Conservation (phyloP, 2,113 vertebrate genomes). For the Stercorarius parasiticus region DNA sequence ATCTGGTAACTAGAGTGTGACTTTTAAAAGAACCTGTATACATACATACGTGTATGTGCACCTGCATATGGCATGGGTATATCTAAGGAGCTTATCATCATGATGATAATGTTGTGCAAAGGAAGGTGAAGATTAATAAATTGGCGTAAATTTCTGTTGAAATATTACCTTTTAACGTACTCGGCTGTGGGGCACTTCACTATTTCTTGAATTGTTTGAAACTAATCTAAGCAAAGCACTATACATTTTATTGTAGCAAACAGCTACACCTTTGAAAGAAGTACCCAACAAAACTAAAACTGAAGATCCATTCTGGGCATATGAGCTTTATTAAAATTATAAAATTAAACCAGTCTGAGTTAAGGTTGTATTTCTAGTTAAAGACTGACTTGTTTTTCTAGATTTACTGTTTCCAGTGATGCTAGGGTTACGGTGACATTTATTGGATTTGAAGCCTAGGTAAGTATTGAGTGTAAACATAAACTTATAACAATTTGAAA, state of each 20-base stretch:
- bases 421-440: neutral
- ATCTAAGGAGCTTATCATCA: neutral
- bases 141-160: neutral
- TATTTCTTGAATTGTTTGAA: neutral
- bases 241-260: neutral
- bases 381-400: neutral
- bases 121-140: neutral
- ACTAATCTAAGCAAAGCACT: neutral
- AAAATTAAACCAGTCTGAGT: neutral
- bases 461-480: neutral
- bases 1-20: neutral
- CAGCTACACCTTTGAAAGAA: neutral
- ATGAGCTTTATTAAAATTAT: neutral
- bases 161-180: neutral
- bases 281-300: neutral
- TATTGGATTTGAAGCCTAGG: neutral
- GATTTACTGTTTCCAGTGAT: neutral
- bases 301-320: neutral
- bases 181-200: neutral
- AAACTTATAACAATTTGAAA: neutral
- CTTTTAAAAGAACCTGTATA: neutral
- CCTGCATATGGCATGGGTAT: neutral
- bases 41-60: rapidly evolving
- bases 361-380: neutral
- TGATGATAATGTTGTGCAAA: neutral